Base-by-base conservation (phyloP, 2,888 invertebrate species). In the Chloroclysta siterata region DNA sequence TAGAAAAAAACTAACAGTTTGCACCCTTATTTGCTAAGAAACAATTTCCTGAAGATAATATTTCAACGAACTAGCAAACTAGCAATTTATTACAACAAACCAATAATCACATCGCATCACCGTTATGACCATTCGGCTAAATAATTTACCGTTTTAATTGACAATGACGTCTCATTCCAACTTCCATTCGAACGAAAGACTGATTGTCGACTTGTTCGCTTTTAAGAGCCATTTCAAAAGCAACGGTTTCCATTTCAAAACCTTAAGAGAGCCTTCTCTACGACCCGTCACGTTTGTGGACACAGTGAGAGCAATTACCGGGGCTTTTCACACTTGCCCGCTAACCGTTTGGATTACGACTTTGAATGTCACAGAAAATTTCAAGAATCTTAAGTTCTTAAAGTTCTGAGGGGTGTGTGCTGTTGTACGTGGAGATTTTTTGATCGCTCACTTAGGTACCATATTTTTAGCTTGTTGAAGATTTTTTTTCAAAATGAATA, bases 241-340 rank as follows among this genome's bases (percentile, higher is more conserved):
- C 53, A 54, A 65, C 60, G 60, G 63, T 59, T 54, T 46, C 39
- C 46, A 44, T 59, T 61, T 61, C 22, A 42, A 54, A 55, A 58
- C 47, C 29, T 58, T 5, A 39, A 53, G 22, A 61, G 54, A 52
- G 42, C 46, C 46, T 60, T 57, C 29, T 60, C 53, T 53, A 57
- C 47, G 56, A 33, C 52, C 48, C 47, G 61, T 65, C 58, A 57
- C 44, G 72, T 74, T 75, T 84, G 77, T 85, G 82, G 79, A 82
- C 80, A 77, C 72, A 77, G 68, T 69, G 73, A 66, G 73, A 81
- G 84, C 85, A 87, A 91, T 90, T 87, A 88, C 82, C 79, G 69
- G 76, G 74, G 87, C 90, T 92, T 90, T 92, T 92, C 87, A 92
- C 92, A 89, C 90, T 75, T 83, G 71, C 76, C 72, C 71, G 87